Percentiles rank a stretch among this genome's conserved stretches.
phyloP scores from a whole-genome alignment of 2,113 vertebrate genomes.

The Siniperca chuatsi region DNA sequence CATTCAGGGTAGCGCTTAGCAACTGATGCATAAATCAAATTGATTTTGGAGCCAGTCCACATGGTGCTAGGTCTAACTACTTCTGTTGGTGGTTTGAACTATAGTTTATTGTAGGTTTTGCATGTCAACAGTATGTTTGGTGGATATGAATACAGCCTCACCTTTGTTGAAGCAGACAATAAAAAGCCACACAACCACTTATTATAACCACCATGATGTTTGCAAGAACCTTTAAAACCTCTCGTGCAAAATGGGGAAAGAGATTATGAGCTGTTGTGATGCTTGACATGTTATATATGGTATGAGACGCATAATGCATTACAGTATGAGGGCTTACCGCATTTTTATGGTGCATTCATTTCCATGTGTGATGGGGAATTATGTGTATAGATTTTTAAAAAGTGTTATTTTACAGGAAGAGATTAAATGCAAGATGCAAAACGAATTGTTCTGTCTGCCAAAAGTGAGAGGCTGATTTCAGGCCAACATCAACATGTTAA shows the following conservation, averaged over 20 bases:
- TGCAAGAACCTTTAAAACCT: neutral
- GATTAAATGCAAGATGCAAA: neutral
- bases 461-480: neutral
- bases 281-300: neutral
- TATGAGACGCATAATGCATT: neutral
- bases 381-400: neutral
- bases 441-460: neutral
- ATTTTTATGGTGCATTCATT: neutral
- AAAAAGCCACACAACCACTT: neutral
- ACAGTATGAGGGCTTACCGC: rapidly evolving
- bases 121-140: neutral
- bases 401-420: neutral
- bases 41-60: neutral
- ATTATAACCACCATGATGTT: neutral
- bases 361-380: neutral
- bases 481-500: neutral
- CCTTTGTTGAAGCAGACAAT: neutral
- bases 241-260: neutral
- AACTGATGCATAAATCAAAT: too few species aligned
- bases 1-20: too few species aligned
- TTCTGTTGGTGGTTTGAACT: neutral
- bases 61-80: neutral
- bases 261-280: neutral
- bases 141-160: neutral
- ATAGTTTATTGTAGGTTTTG: neutral